Conservation (phyloP, 2,113 vertebrate genomes). For the Poecile atricapillus region DNA sequence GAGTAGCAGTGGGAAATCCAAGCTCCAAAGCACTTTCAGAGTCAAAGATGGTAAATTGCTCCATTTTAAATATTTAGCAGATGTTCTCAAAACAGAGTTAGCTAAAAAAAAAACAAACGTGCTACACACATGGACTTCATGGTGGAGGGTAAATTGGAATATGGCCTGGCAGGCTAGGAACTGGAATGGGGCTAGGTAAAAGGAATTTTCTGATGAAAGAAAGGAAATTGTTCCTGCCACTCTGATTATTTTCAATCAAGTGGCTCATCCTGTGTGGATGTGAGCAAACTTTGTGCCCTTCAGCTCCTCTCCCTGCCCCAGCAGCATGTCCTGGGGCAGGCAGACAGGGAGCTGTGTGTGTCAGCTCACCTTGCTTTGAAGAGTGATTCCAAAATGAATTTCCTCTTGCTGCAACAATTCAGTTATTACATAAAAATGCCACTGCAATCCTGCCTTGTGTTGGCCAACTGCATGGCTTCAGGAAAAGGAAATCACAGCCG, state of each 20-base stretch:
- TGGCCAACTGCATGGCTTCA: not conserved
- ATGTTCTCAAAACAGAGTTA: not conserved
- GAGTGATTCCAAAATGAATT: not conserved
- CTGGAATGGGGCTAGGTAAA: not conserved
- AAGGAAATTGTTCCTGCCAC: conserved; percentile 53
- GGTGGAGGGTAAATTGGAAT: not conserved
- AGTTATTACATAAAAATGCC: not conserved
- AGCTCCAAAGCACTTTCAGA: not conserved
- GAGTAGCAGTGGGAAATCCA: not conserved
- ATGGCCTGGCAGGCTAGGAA: not conserved
- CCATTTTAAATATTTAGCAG: conserved; percentile 12
- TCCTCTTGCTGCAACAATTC: not conserved
- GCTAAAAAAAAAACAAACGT: not conserved
- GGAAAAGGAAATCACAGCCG: not conserved
- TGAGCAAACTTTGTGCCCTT: not conserved
- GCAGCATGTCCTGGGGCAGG: not conserved
- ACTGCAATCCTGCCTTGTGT: not conserved
- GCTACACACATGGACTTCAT: not conserved
- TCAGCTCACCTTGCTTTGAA: conserved; percentile 4
- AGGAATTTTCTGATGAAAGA: conserved; percentile 55
- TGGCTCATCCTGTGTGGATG: not conserved
- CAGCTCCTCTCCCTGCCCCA: not conserved
- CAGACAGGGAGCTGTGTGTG: not conserved
- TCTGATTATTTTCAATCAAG: conserved; percentile 40
- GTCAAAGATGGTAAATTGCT: not conserved